A percentile compares a stretch with the other conserved stretches of the same genome.
Evolutionary conservation across 2,113 vertebrate genomes (phyloP).

Genomic region (Morphnarchus princeps): DNA sequence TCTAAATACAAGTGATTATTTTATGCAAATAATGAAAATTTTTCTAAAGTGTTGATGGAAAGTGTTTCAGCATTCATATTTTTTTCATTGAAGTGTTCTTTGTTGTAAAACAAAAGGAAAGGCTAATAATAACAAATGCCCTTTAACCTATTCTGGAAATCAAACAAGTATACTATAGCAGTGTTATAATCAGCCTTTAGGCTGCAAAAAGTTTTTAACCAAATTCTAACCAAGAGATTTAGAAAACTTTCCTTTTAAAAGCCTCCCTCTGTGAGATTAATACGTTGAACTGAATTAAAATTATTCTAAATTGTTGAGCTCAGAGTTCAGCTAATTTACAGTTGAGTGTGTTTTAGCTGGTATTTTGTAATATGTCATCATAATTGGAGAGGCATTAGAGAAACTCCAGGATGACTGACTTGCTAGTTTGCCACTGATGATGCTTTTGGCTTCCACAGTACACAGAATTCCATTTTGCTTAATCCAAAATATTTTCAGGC

Average conservation of each 20-base stretch:
- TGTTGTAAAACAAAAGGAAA: neutral
- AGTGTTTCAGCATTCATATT: neutral
- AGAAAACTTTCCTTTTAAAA: neutral
- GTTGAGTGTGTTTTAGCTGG: neutral
- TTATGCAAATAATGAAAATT: neutral
- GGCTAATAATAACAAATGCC: neutral
- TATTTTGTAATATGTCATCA: neutral
- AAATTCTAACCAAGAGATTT: neutral
- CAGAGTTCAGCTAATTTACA: neutral
- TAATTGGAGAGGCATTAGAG: neutral
- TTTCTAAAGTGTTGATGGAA: neutral
- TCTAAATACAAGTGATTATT: neutral
- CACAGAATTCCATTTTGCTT: neutral
- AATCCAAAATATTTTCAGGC: neutral
- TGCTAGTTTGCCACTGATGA: neutral
- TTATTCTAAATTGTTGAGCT: neutral
- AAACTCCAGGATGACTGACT: neutral
- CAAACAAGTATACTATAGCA: neutral
- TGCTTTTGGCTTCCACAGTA: neutral
- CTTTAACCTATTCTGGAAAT: neutral
- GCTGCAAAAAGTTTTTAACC: neutral
- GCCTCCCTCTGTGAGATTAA: neutral
- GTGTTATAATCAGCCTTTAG: neutral
- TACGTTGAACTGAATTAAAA: too few relatives aligned
- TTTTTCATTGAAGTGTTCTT: neutral